A percentile compares a stretch with the other conserved stretches of the same genome.
Conservation (phyloP, 1,140 invertebrate species). For the Hypsibius dujardini region DNA sequence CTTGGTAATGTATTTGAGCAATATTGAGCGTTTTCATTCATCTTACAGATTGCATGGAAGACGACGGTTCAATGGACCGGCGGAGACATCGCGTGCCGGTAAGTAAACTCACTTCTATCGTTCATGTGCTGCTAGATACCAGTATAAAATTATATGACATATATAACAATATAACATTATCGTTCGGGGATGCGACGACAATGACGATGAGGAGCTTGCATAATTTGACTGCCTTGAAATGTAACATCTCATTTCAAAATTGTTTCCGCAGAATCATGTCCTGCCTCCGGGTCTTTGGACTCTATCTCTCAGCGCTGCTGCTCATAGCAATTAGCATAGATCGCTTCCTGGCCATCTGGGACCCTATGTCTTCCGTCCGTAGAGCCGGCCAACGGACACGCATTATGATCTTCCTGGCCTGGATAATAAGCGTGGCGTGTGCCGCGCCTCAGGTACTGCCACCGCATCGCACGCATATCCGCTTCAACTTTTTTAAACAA, state of each 20-base stretch:
- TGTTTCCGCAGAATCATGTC: not conserved
- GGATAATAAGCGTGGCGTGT: not conserved
- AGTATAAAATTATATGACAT: no score
- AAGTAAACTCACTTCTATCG: no score
- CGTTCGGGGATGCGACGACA: no score
- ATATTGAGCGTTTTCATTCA: not conserved
- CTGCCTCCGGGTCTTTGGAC: not conserved
- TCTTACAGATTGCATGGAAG: constrained; percentile 13
- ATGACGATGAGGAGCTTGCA: no score
- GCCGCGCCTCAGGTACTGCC: not conserved
- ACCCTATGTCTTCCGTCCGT: not conserved
- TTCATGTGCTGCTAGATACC: no score
- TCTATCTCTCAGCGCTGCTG: not conserved
- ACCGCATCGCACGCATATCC: not conserved
- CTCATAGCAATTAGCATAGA: constrained; percentile 4
- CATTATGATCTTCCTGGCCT: constrained; percentile 13
- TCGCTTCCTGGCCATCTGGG: constrained; percentile 17
- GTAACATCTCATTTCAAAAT: no score
- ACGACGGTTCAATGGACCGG: constrained; percentile 2
- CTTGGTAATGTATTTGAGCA: no score
- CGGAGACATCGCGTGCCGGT: not conserved
- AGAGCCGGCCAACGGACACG: constrained; percentile 9
- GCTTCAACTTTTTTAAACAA: not conserved
- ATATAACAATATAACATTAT: no score
- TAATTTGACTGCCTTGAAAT: no score